Base-by-base conservation (phyloP, 2,888 invertebrate genomes). In the Folsomia candida region DNA sequence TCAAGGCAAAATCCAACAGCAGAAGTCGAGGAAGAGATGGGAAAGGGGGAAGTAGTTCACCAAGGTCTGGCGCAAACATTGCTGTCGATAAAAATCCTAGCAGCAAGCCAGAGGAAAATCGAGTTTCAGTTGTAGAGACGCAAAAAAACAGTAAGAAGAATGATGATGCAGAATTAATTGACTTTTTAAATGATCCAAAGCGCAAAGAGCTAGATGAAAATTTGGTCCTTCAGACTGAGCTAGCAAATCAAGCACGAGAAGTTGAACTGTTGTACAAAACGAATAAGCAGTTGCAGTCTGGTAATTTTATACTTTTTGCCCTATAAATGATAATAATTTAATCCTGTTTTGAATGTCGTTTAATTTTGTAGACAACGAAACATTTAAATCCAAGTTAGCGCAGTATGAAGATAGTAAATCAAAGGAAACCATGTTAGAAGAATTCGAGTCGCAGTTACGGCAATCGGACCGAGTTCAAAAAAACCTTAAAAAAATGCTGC, bases 181-280 rank as follows among this genome's bases (percentile, higher is more conserved):
- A 74, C 25, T 80, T 68, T 71, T 68, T 80, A 22, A 80, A 80
- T 61, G 71, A 71, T 20, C 26, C 68, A 2, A 65, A 69, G 2
- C 71, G 28, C 57, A 69, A 67, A 69, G 73, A 71, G 62, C 69
- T 79, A 6, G 78, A 80, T 67, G 78, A 78, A 72, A 71, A 71
- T 28, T 60, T 76, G 9, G 67, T 79, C 9, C 66, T 80, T 6
- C 78, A 77, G 57, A 76, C 65, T 22, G 80, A 78, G 67, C 61
- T 80, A 18, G 72, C 73, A 57, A 74, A 71, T 4, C 80, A 80
- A 68, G 69, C 75, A 4, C 62, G 71, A 26, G 80, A 80, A 69
- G 71, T 79, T 51, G 74, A 76, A 37, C 54, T 77, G 67, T 20
- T 80, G n/a, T 63, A 77, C 11, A 77, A 77, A 71, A 78, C 76